Percentiles rank a stretch among this genome's conserved stretches.
These are phyloP conservation scores for Alfaro cultratus DNA, from an alignment of 2,797 vertebrate genomes.

Conservation along the genomic window DNA sequence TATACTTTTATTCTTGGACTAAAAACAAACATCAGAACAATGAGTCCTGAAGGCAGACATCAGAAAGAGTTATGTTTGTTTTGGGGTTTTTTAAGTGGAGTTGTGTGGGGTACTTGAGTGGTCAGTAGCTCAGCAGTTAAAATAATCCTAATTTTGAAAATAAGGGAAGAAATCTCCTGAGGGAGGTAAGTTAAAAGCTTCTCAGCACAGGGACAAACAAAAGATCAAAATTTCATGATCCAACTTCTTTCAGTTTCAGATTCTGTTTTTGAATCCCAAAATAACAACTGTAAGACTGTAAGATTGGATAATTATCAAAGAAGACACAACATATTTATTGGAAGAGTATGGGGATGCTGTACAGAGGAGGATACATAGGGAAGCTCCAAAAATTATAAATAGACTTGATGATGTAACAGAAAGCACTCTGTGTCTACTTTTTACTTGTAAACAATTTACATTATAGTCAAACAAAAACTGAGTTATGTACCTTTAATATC, in stretches of 20 bases:
- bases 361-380: not conserved
- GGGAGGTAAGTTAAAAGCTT: not conserved
- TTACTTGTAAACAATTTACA: not conserved
- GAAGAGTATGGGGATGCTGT: not conserved
- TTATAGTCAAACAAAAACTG: not conserved
- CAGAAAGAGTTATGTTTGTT: not conserved
- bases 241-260: not conserved
- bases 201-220: not conserved
- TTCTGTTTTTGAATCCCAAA: not conserved
- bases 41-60: not conserved
- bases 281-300: not conserved
- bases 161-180: not conserved
- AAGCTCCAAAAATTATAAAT: not conserved
- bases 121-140: not conserved
- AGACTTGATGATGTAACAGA: not conserved
- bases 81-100: not conserved
- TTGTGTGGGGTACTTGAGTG: not conserved
- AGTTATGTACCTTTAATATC: not conserved
- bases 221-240: constrained; percentile 2
- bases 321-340: not conserved
- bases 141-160: not conserved
- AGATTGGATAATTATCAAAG: not conserved
- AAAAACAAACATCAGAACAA: not conserved
- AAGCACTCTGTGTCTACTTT: not conserved
- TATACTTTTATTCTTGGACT: constrained; percentile 26